Base-by-base conservation (phyloP, 2,113 vertebrate genomes). In the Lagopus muta region DNA sequence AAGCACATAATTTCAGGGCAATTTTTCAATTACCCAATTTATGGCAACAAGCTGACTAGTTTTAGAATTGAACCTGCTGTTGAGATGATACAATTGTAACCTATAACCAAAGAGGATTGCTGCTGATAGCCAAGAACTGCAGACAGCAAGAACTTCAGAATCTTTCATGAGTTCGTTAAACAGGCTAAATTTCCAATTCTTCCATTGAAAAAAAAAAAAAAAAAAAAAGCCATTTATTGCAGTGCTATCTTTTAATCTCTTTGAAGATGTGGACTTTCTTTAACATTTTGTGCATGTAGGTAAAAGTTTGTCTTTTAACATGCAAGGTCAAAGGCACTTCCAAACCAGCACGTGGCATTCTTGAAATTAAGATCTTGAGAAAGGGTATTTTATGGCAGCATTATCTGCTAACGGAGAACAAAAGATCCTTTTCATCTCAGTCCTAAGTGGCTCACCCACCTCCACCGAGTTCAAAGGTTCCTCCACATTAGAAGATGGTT, bases 321-420 rank as follows among this genome's bases (percentile, higher is more conserved):
- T 30, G 0, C 70, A 90, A 92, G 78, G 96, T 94, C 87, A 89
- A 82, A 94, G 38, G 55, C 78, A 92, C 72, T 92, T 91, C 85
- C 95, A 93, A 93, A 92, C 72, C 65, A 88, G 82, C 82, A 80
- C 79, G 62, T 87, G 92, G 86, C 52, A 67, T 87, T 94, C 89
- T 47, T 89, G 82, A 92, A 94, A 92, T 88, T 88, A 85, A 28
- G 0, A 40, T 82, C 82, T 60, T 65, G 60, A 92, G 92, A 89
- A 91, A 93, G 69, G 80, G 57, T 65, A 92, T 82, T 95, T 71
- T 65, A 48, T 20, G 84, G 86, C 3, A 19, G 60, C 8, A 87
- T 82, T 92, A 92, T 66, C 74, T 66, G 84, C 82, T 87, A 72
- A 76, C 11, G 76, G 64, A 87, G 91, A 89, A 93, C 78, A 94